Conservation (phyloP, 2,113 vertebrate genomes). For the Amia ocellicauda region DNA sequence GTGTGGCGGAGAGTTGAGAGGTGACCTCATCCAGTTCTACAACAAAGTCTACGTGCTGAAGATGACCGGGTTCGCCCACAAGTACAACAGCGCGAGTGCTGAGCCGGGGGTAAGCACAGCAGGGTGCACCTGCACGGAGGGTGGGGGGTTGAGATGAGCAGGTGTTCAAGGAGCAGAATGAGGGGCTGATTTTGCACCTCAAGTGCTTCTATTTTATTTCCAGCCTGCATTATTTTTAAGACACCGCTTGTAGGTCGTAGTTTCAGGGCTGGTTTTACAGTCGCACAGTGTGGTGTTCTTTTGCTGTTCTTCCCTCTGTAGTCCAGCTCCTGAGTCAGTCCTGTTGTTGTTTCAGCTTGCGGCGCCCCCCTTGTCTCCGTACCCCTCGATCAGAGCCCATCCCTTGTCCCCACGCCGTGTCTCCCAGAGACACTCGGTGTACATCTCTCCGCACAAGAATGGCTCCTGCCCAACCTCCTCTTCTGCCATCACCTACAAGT, state of each 20-base stretch:
- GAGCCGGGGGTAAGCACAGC: constrained; percentile 69
- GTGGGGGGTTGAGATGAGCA: too few relatives aligned
- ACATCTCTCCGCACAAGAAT: constrained; percentile 90
- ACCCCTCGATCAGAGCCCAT: constrained; percentile 80
- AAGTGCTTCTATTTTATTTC: too few relatives aligned
- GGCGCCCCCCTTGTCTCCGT: constrained; percentile 84
- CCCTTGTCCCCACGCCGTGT: constrained; percentile 84
- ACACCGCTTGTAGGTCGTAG: too few relatives aligned
- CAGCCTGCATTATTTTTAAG: too few relatives aligned
- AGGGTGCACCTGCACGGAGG: too few relatives aligned
- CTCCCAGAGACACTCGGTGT: constrained; percentile 86
- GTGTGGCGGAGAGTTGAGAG: constrained; percentile 76
- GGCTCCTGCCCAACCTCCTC: constrained; percentile 66
- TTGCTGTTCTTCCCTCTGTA: background rate
- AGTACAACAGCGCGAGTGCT: constrained; percentile 69
- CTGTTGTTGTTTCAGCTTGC: constrained; percentile 74
- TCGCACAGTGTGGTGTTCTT: constrained; percentile 4
- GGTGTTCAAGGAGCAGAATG: too few relatives aligned
- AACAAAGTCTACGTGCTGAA: constrained; percentile 82
- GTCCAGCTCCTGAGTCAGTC: background rate
- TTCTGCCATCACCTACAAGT: constrained; percentile 78
- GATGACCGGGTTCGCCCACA: constrained; percentile 84
- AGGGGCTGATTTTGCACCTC: too few relatives aligned
- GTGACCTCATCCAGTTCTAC: constrained; percentile 95
- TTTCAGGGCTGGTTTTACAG: too few relatives aligned